These are phyloP conservation scores for Fragum sueziense DNA, from an alignment of 2,888 invertebrate species.

Conservation along the genomic window DNA sequence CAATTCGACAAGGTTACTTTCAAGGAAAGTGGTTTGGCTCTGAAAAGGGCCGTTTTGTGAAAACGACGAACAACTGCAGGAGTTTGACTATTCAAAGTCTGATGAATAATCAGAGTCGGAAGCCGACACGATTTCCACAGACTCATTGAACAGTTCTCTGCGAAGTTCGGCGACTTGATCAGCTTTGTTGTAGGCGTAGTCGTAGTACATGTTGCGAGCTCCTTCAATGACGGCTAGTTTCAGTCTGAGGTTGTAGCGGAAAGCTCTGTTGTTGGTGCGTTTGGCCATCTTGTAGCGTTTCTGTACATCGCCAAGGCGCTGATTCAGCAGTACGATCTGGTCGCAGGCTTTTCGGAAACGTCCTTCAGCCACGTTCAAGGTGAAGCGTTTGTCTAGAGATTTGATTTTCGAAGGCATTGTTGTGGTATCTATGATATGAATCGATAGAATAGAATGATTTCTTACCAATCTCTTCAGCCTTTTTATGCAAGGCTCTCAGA, in stretches of 20 bases:
- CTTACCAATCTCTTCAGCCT: background rate
- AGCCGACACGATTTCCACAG: slow-evolving; percentile 49
- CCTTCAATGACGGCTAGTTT: slow-evolving; percentile 10
- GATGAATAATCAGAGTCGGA: slow-evolving; percentile 28
- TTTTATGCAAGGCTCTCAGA: background rate
- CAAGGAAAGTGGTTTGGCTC: background rate
- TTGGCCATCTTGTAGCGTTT: slow-evolving; percentile 65
- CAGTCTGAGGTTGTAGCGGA: slow-evolving; percentile 3
- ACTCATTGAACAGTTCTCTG: slow-evolving; percentile 53
- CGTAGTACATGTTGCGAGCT: slow-evolving; percentile 5
- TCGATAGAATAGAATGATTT: background rate
- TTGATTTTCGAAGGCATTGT: slow-evolving; percentile 33
- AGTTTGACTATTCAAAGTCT: background rate
- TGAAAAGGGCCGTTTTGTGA: slow-evolving; percentile 6
- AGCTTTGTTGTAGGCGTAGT: slow-evolving; percentile 59
- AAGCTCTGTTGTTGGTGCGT: slow-evolving; percentile 3
- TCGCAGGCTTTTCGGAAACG: slow-evolving; percentile 69
- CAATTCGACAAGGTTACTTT: background rate
- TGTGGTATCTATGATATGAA: background rate
- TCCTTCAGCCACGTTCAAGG: slow-evolving; percentile 47
- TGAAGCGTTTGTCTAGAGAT: slow-evolving; percentile 38
- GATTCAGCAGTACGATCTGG: slow-evolving; percentile 71
- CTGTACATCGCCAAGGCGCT: slow-evolving; percentile 64
- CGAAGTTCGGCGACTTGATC: slow-evolving; percentile 66
- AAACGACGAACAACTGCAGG: background rate